Percentiles rank a stretch among this genome's conserved stretches.
Conservation (phyloP, 2,888 invertebrate species). For the Spialia ferax region DNA sequence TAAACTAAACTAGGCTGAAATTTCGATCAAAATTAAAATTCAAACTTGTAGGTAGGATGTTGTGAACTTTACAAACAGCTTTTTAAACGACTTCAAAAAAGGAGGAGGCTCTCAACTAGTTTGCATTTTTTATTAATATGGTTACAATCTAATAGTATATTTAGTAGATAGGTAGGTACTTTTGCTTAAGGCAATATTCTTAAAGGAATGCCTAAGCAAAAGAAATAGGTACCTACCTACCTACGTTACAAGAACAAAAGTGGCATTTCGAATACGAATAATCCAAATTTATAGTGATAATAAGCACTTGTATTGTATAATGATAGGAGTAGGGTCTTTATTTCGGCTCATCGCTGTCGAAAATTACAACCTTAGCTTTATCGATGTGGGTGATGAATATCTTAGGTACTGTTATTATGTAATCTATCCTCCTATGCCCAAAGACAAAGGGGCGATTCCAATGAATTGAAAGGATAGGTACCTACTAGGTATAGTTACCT, state of each 20-base stretch:
- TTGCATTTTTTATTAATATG: no score
- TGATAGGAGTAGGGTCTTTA: slow-evolving; percentile 26
- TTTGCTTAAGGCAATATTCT: background rate
- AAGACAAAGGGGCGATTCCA: slow-evolving; percentile 18
- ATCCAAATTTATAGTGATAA: slow-evolving; percentile 22
- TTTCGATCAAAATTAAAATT: no score
- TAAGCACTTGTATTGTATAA: slow-evolving; percentile 25
- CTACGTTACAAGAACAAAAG: slow-evolving; percentile 13
- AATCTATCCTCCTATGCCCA: slow-evolving; percentile 11
- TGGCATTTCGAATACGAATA: slow-evolving; percentile 12
- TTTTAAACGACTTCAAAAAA: no score
- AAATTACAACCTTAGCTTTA: slow-evolving; percentile 42
- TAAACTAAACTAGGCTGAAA: no score
- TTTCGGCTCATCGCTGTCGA: slow-evolving; percentile 34
- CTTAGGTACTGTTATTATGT: slow-evolving; percentile 14
- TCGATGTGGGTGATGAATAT: slow-evolving; percentile 27
- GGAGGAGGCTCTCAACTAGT: no score
- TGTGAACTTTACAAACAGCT: no score
- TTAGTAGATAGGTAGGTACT: no score
- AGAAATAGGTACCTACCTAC: no score
- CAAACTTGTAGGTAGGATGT: no score
- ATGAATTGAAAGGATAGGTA: slow-evolving; percentile 5
- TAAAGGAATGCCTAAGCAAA: slow-evolving; percentile 1
- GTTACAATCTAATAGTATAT: no score
- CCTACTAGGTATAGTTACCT: no score